Base-by-base conservation (phyloP, 2,797 vertebrate species). In the Discoglossus pictus region DNA sequence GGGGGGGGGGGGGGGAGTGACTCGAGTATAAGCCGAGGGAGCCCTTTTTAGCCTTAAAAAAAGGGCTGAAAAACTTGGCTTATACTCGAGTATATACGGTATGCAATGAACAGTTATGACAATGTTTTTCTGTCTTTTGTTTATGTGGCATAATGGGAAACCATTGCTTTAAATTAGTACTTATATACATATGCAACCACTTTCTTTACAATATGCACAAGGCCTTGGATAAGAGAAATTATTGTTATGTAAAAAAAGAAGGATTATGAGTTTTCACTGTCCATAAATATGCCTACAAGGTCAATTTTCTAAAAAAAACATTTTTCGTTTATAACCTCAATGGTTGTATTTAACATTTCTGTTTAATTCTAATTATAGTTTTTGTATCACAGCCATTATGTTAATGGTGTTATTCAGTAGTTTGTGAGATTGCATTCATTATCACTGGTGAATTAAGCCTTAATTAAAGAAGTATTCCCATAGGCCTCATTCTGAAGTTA, bases 391-490 rank as follows among this genome's bases (percentile, higher is more conserved):
- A 86, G 86, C 83, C 86, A 86, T 91, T 91, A 91, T 91, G 88
- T 82, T 90, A 91, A 91, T 89, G 67, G 83, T 85, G 79, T 89
- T 91, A 86, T 89, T 90, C 83, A 80, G 84, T 86, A 91, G 84
- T 85, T 88, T 88, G 87, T 90, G 88, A 90, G 87, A 88, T 88
- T 89, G 89, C 88, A 90, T 91, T 91, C 87, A 89, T 90, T 90
- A 88, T 89, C 87, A 86, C 83, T 89, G 87, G 86, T 90, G 88
- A 90, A 90, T 90, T 90, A 91, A 90, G 87, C 86, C 88, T 91
- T 91, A 90, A 91, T 90, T 90, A 89, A 91, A 88, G 87, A 88
- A 90, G 86, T 88, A 90, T 84, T 84, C 89, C 88, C 87, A 38
- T 78, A 84, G 88, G 88, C 80, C 87, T 88, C 86, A 88, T 91